Conservation (phyloP, 2,797 vertebrate species). For the Phalloptychus januarius region DNA sequence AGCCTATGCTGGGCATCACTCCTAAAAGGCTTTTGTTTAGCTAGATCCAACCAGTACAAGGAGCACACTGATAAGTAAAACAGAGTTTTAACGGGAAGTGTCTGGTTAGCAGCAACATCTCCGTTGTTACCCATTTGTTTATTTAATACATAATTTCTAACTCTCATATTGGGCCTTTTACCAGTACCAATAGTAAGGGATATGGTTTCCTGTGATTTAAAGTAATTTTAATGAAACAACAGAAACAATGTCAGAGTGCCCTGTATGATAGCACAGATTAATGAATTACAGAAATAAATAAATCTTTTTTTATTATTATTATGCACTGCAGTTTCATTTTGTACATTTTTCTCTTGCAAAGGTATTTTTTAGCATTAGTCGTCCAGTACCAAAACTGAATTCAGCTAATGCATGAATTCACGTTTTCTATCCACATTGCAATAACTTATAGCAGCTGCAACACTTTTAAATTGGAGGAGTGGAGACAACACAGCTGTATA, state of each 20-base stretch:
- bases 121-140: not conserved
- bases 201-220: no score
- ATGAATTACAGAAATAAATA: not conserved
- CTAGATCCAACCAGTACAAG: not conserved
- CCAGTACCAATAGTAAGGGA: no score
- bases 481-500: constrained; percentile 4
- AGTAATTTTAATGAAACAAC: no score
- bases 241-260: no score
- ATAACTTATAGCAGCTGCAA: not conserved
- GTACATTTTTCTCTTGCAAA: not conserved
- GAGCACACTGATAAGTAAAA: not conserved
- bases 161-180: not conserved
- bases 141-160: not conserved
- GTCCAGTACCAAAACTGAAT: not conserved
- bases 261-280: no score
- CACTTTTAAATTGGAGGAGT: not conserved
- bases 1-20: not conserved
- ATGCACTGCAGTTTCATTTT: not conserved
- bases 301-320: not conserved
- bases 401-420: not conserved
- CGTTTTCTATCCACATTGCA: not conserved
- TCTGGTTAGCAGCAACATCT: not conserved
- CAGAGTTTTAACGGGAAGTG: not conserved
- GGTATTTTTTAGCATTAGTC: not conserved
- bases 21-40: not conserved